Evolutionary conservation across 1,140 invertebrate species (phyloP), one percentile per base, ranked within the genome.

Genomic region (Bombus vancouverensis): DNA sequence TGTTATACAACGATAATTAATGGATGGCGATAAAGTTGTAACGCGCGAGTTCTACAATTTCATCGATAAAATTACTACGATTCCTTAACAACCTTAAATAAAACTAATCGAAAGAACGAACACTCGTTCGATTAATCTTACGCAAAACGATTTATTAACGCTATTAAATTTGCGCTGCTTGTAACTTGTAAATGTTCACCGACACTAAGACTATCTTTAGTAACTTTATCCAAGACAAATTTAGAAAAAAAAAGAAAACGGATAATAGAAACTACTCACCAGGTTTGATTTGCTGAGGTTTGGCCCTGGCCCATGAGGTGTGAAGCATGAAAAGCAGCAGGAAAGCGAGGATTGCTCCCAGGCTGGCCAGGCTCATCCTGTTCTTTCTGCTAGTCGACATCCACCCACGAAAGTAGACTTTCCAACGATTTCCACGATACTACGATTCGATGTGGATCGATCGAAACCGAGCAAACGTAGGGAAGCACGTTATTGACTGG

Each of bases 271-370:
- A 72, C 65, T 53, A 92, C 93, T 94, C 77, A 92, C 94, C 94
- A 83, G 94, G 88, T 88, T 93, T 94, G 74, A 83, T 93, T 68
- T 92, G 91, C 47, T 91, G 92, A 39, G 88, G 92, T 82, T 92
- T 93, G 57, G 90, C 92, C 9, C 88, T 74, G 44, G 90, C 87
- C 73, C 81, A 73, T 53, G 88, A 87, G 62, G 80, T 91, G 25
- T 90, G 81, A 34, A 85, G 84, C n/a, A 91, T 73, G 39, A 92
- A 44, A 77, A 92, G 22, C 62, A 89, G 25, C 71, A 91, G 84
- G 85, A 87, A 83, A 42, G 89, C 82, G 74, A 78, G 90, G 74
- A 92, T 88, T 83, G 87, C 87, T 86, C 87, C 44, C 74, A 92
- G 85, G 53, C 73, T 72, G 83, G 81, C 76, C 88, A 91, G 92